Conservation (phyloP, 2,113 vertebrate genomes). For the Neodon shergylaensis region DNA sequence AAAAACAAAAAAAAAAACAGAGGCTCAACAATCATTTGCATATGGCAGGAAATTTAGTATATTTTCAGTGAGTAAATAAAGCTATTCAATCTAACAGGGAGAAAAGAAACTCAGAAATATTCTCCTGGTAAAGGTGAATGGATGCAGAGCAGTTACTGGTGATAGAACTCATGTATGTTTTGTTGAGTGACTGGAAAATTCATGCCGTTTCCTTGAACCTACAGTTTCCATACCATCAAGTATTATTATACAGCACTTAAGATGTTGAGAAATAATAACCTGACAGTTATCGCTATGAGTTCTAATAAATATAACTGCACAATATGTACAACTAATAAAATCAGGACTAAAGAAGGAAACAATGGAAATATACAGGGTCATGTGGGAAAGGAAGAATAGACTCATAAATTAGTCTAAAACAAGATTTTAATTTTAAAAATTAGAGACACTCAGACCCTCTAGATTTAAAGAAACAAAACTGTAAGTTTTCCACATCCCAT, state of each 20-base stretch:
- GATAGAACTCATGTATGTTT: neutral
- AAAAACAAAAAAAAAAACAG: neutral
- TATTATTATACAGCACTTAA: neutral
- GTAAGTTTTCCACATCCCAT: constrained; percentile 59
- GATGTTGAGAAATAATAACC: constrained; percentile 42
- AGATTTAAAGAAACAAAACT: constrained; percentile 34
- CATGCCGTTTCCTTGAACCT: neutral
- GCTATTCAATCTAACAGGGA: neutral
- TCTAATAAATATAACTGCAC: constrained; percentile 36
- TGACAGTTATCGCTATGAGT: neutral
- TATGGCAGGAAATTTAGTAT: neutral
- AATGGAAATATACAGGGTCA: neutral
- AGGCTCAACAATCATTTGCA: neutral
- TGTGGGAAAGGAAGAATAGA: neutral
- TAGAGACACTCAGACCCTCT: constrained; percentile 2
- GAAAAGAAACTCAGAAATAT: constrained; percentile 43
- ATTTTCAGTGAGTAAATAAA: neutral
- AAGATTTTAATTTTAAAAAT: constrained; percentile 45
- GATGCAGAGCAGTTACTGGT: neutral
- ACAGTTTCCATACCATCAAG: neutral
- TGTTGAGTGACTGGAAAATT: constrained; percentile 16
- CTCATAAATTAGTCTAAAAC: constrained; percentile 24
- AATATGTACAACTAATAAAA: constrained; percentile 36
- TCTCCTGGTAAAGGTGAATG: neutral
- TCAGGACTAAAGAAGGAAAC: neutral